Percentiles rank a stretch among this genome's conserved stretches.
These are phyloP conservation scores for Anoura caudifer DNA, from an alignment of 2,113 vertebrate species.

Conservation along the genomic window DNA sequence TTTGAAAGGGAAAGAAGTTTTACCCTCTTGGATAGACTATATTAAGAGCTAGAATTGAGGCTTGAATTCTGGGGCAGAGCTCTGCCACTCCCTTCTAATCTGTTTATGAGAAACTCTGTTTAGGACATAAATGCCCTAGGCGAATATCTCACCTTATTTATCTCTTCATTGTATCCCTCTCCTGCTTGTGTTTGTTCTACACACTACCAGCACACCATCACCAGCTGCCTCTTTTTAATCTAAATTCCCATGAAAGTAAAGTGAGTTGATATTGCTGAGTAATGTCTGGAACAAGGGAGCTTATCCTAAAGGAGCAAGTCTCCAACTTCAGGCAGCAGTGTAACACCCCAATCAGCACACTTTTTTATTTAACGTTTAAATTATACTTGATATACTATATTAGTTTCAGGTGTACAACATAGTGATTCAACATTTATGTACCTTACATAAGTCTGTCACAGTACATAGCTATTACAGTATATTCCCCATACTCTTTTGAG, in stretches of 20 bases:
- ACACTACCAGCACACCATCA: no score
- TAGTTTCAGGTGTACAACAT: neutral
- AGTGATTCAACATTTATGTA: neutral
- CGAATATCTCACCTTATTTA: neutral
- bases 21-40: neutral
- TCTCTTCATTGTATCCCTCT: neutral
- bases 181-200: neutral
- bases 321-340: neutral
- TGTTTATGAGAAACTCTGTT: neutral
- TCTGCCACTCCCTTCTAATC: neutral
- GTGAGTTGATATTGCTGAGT: neutral
- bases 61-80: neutral
- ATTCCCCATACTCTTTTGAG: neutral
- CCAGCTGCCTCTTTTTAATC: neutral
- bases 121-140: neutral
- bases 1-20: conserved; percentile 23
- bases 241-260: neutral
- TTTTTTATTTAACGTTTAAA: neutral
- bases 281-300: neutral
- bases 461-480: neutral
- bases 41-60: neutral
- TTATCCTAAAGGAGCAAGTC: neutral
- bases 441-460: neutral
- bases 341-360: neutral
- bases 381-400: neutral